phyloP scores from a whole-genome alignment of 1,140 invertebrate species.

The Drosophila pachea region DNA sequence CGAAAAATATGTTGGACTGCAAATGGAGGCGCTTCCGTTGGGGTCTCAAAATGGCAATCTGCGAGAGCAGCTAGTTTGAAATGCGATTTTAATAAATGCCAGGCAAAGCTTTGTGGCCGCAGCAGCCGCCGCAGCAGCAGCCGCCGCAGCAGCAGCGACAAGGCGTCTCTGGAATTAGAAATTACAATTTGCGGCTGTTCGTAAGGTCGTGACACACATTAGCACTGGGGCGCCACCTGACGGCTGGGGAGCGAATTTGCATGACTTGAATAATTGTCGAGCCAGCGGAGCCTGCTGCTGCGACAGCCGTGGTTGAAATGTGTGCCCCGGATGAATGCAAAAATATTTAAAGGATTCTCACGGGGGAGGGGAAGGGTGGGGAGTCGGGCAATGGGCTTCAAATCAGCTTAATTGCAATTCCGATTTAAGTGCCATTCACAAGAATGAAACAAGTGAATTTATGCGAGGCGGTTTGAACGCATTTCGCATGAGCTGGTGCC shows the following conservation, averaged over 20 bases:
- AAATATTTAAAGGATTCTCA: neutral
- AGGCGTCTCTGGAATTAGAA: conserved; percentile 48
- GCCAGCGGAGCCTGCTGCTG: conserved; percentile 1
- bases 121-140: neutral
- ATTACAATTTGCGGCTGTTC: conserved; percentile 55
- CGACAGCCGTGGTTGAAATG: conserved; percentile 1
- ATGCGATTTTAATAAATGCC: conserved; percentile 69
- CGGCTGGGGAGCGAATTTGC: conserved; percentile 17
- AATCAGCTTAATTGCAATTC: neutral
- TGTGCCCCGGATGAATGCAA: neutral
- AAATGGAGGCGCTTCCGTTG: too few species aligned
- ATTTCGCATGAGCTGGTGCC: conserved; percentile 3
- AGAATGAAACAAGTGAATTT: neutral
- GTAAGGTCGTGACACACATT: conserved; percentile 38
- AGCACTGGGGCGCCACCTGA: conserved; percentile 25
- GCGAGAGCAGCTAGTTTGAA: conserved; percentile 31
- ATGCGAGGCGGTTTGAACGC: neutral
- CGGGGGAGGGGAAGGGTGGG: neutral
- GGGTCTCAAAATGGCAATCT: conserved; percentile 28
- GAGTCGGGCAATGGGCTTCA: neutral
- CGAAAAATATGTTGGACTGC: too few species aligned
- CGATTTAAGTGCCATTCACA: neutral
- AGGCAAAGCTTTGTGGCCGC: conserved; percentile 22
- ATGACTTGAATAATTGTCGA: conserved; percentile 59
- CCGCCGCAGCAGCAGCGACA: neutral